Evolutionary conservation across 2,113 vertebrate genomes (phyloP).

Genomic region (Amphiprion ocellaris): DNA sequence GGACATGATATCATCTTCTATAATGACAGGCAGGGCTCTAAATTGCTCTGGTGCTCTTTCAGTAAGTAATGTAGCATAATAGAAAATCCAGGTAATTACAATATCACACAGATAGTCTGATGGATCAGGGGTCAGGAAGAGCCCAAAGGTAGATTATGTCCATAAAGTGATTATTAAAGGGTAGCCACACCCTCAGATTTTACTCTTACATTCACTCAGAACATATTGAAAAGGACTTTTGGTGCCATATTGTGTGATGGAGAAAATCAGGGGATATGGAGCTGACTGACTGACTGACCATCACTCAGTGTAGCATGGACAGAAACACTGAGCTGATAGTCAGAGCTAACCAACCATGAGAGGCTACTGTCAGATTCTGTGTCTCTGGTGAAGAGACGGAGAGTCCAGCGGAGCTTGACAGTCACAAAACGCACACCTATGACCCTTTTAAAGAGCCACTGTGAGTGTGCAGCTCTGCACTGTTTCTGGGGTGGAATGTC

Average conservation of each 20-base stretch:
- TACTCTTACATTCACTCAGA: not conserved
- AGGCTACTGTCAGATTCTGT: not conserved
- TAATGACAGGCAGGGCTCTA: not conserved
- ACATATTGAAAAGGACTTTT: not conserved
- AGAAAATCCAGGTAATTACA: not conserved
- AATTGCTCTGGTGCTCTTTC: not conserved
- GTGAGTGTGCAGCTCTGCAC: not conserved
- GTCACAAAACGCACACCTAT: not conserved
- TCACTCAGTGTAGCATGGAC: not conserved
- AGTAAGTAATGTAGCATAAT: not conserved
- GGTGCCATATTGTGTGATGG: not conserved
- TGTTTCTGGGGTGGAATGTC: not conserved
- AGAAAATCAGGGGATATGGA: not conserved
- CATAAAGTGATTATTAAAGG: not conserved
- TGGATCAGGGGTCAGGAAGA: not conserved
- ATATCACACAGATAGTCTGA: not conserved
- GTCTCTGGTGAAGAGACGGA: not conserved
- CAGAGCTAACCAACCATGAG: conserved; percentile 3
- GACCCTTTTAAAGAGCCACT: not conserved
- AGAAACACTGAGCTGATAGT: not conserved
- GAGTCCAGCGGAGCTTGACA: not conserved
- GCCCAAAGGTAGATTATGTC: not conserved
- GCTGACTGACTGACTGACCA: not conserved
- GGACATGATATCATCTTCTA: not conserved
- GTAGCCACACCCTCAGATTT: not conserved